These are phyloP conservation scores for Drosophila paramelanica DNA, from an alignment of 2,888 invertebrate species.

Conservation along the genomic window DNA sequence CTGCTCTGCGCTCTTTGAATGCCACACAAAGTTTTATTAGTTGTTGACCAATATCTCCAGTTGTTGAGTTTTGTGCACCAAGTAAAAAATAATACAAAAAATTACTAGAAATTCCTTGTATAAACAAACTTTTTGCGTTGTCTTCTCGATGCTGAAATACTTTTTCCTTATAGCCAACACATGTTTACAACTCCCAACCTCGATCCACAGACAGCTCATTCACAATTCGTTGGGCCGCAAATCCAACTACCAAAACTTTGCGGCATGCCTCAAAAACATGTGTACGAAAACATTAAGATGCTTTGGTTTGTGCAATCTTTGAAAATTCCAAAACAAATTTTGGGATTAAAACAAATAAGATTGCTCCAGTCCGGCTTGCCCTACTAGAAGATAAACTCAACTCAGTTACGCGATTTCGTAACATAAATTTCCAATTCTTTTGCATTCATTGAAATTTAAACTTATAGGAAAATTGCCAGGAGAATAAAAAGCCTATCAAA, in stretches of 20 bases:
- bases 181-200: neutral
- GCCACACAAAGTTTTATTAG: constrained; percentile 72
- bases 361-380: too few relatives aligned
- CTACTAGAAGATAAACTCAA: too few relatives aligned
- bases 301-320: constrained; percentile 4
- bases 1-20: constrained; percentile 46
- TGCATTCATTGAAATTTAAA: too few relatives aligned
- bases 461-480: too few relatives aligned
- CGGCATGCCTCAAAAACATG: neutral
- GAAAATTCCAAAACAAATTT: constrained; percentile 4
- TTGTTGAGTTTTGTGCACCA: constrained; percentile 21
- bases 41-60: constrained; percentile 65
- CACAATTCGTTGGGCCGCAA: constrained; percentile 11
- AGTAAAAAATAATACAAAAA: neutral
- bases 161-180: constrained; percentile 15
- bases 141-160: constrained; percentile 28
- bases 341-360: neutral
- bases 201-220: neutral
- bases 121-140: constrained; percentile 47
- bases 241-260: constrained; percentile 25
- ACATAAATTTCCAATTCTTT: too few relatives aligned
- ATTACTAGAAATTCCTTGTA: neutral
- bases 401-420: too few relatives aligned
- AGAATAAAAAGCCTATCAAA: too few relatives aligned
- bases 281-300: neutral